Evolutionary conservation across 2,113 vertebrate species (phyloP), one percentile per base, ranked within the genome.

Genomic region (Myotis davidii): DNA sequence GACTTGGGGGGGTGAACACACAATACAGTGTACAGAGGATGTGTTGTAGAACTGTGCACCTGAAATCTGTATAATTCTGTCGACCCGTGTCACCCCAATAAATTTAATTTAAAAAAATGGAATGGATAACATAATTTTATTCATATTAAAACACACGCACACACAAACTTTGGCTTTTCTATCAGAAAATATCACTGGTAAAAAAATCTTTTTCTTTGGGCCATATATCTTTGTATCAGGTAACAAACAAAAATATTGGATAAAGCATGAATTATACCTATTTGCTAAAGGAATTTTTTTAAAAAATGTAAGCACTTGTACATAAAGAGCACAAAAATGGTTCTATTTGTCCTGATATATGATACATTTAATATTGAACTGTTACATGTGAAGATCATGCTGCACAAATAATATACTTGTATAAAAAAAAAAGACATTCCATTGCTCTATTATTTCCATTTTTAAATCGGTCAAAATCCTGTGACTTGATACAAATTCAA

Each of bases 381-480:
- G 2, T 85, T 82, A 91, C 7, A 73, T 37, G 42, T 52, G 0
- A 86, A 85, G 11, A 65, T 87, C 20, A 86, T 69, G 16, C 32
- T 88, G 54, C 6, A 90, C 20, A 96, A 83, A 48, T 81, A 78
- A 94, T 73, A 91, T 59, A 89, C n/a, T 83, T 69, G 64, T 78
- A 59, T 50, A 34, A 39, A 84, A 67, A 87, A 70, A 69, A 77
- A 70, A 73, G 21, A 17, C 25, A 95, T 67, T 72, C 59, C 29
- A 82, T 6, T 85, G 61, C 12, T 65, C 14, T 73, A 6, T 21
- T 56, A 70, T 45, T 69, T 96, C 59, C 34, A 88, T 42, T 84
- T 96, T 78, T 13, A 83, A 88, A 59, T 81, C 25, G 64, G 27
- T 69, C 76, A 78, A 89, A 94, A 82, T 85, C 67, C 61, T 37